Evolutionary conservation across 2,113 vertebrate species (phyloP), one percentile per base, ranked within the genome.

Genomic region (Meleagris gallopavo): DNA sequence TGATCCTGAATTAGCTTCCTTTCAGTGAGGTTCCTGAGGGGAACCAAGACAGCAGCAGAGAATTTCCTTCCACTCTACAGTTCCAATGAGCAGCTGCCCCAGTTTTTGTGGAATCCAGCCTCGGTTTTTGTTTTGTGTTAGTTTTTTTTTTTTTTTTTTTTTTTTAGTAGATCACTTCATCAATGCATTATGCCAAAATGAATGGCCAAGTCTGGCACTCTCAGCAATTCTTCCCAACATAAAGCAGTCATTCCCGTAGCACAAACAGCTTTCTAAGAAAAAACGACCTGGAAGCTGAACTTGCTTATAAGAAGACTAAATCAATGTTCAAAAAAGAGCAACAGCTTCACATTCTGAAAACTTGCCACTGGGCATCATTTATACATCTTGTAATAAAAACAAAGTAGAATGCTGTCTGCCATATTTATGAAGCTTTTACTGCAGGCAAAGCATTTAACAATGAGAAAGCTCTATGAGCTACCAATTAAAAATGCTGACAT

Each of bases 231-330:
- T 91, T 91, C 75, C 48, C 65, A 83, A 86, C 10, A 86, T 80
- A 67, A 94, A 94, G 91, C 77, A 48, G 52, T 60, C 88, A 52
- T 46, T 93, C 69, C 91, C 8, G 12, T 27, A 83, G 69, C 52
- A 88, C 55, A 94, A 96, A 95, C 61, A 89, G 81, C 64, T 86
- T 88, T 89, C 74, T 91, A 91, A 91, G 87, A 71, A 91, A 97
- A 81, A 85, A 83, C 11, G 85, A 95, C 94, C 91, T 95, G 95
- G 83, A 96, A 94, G 88, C 15, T 91, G 90, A 97, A 95, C 94
- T 90, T 48, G 62, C 52, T 82, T 72, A 60, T 54, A 88, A 75
- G 57, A 61, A 57, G 70, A 64, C 79, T 72, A 91, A 94, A 93
- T 86, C 66, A 91, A 78, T 4, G 70, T 66, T 76, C 86, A 81